phyloP scores from a whole-genome alignment of 1,140 invertebrate genomes.

The Aphis craccivora region DNA sequence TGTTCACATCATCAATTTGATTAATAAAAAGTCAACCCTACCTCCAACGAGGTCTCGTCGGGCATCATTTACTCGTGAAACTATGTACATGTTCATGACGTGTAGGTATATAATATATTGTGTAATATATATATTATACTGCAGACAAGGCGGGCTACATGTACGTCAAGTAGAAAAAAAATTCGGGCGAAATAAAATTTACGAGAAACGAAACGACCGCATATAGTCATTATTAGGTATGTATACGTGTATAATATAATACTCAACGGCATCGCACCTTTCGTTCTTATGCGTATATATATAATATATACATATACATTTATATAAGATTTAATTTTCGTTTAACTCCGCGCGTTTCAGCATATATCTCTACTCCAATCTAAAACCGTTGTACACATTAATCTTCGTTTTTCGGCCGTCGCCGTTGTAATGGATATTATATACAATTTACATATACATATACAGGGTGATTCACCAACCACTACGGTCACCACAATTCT shows the following conservation, averaged over 20 bases:
- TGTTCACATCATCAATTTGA: conserved; percentile 38
- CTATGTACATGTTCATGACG: neutral
- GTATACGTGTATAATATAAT: neutral
- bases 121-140: neutral
- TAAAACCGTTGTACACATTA: conserved; percentile 25
- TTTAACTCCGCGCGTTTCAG: neutral
- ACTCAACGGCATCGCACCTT: neutral
- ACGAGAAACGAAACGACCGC: neutral
- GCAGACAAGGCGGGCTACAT: neutral
- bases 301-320: neutral
- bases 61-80: neutral
- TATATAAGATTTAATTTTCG: conserved; percentile 11
- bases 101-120: neutral
- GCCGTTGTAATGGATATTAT: conserved; percentile 33
- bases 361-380: conserved; percentile 1
- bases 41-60: neutral
- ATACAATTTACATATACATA: neutral
- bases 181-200: conserved; percentile 11
- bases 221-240: neutral
- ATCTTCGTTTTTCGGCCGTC: conserved; percentile 32
- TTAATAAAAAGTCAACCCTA: conserved; percentile 35
- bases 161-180: neutral
- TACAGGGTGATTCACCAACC: neutral
- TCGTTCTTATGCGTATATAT: neutral
- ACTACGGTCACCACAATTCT: neutral